Evolutionary conservation across 2,797 vertebrate species (phyloP), one percentile per base, ranked within the genome.

Genomic region (Lemur catta): DNA sequence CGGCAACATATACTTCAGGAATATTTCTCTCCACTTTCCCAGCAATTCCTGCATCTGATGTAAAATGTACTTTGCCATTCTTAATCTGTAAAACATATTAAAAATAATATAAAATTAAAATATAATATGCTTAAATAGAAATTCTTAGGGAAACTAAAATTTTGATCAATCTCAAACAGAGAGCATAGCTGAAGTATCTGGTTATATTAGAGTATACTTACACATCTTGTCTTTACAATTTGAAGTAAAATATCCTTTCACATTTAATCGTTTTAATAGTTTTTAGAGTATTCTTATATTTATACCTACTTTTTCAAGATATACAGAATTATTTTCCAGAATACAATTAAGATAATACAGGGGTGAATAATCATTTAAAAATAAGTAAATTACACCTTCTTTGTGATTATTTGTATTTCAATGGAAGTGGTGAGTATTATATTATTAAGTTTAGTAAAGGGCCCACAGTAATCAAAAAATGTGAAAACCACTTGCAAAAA

Each of bases 21-120:
- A 99, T 98, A 7, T 98, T 99, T 81, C 99, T 98, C 96, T 99
- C 99, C 98, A 99, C 99, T 79, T 99, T 99, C 26, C 99, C 99
- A 5, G 98, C 99, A 0, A 99, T 98, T 28, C 99, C 99, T 0
- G 99, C 99, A 2, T 99, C 99, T 0, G 99, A 99, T 9, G 99
- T 95, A 78, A 99, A 99, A 97, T 99, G 99, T 67, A 99, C 95
- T 98, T 99, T 99, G 38, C 99, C 99, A 9, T 99, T 99, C 98
- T 99, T 99, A 92, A 99, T 98, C 99, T 99, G 97, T 4, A 89
- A 95, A 63, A 84, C 1, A 61, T 30, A 85, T 67, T n/a, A 46
- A 65, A 93, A 71, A 81, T 17, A 89, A 63, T 13, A 8, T 17
- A 26, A 3, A 90, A 22, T 69, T 91, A 41, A 84, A 84, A 8